phyloP scores from a whole-genome alignment of 2,113 vertebrate genomes.

The Lophura nycthemera region DNA sequence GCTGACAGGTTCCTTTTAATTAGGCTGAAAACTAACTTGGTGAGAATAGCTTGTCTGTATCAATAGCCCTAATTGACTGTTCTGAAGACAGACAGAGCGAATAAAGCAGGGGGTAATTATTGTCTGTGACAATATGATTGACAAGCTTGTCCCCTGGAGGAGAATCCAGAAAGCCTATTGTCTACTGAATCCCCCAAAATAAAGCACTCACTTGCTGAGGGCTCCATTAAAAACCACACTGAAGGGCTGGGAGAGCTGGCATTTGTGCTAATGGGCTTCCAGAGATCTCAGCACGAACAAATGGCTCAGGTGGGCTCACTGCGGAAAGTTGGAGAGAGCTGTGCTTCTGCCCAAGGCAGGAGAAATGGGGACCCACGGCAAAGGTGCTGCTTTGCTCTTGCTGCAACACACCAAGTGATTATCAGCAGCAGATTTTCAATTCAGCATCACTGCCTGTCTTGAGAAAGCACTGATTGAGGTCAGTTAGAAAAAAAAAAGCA shows the following conservation, averaged over 20 bases:
- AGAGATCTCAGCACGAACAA: neutral
- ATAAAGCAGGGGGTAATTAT: constrained; percentile 72
- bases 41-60: constrained; percentile 73
- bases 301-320: neutral
- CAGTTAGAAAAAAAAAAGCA: neutral
- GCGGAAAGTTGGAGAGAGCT: neutral
- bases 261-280: neutral
- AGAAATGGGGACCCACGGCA: neutral
- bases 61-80: constrained; percentile 74
- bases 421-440: neutral
- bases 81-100: constrained; percentile 63
- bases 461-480: neutral
- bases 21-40: constrained; percentile 68
- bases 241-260: constrained; percentile 14
- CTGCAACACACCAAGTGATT: neutral
- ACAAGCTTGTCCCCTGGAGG: constrained; percentile 71
- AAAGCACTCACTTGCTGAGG: constrained; percentile 56
- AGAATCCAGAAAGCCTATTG: constrained; percentile 64
- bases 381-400: neutral
- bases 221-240: constrained; percentile 49
- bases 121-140: constrained; percentile 72
- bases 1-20: constrained; percentile 76
- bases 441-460: neutral
- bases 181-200: constrained; percentile 38
- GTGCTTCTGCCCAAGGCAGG: neutral